Conservation (phyloP, 2,797 vertebrate genomes). For the Hemitrygon akajei region DNA sequence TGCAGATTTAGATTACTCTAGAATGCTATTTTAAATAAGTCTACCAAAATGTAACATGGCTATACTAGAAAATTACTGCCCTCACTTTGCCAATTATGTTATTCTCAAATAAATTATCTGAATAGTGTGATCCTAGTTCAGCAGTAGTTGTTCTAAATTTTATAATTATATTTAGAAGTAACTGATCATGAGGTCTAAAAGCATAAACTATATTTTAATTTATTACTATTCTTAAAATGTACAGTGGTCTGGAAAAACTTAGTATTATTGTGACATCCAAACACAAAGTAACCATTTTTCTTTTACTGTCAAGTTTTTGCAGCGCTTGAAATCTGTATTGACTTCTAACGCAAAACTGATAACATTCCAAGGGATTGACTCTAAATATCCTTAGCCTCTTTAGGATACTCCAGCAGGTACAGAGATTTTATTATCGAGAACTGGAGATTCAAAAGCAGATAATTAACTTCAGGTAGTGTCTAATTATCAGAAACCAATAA, state of each 20-base stretch:
- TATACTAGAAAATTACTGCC: background rate
- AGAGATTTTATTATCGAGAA: background rate
- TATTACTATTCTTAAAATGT: background rate
- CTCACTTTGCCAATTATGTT: background rate
- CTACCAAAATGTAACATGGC: background rate
- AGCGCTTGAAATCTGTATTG: background rate
- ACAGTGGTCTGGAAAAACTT: background rate
- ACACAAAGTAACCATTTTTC: background rate
- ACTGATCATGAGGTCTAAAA: background rate
- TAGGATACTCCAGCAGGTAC: background rate
- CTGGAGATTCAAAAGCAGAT: constrained; percentile 30
- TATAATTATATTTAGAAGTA: background rate
- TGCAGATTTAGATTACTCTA: background rate
- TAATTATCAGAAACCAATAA: constrained; percentile 30
- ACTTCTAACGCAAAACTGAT: background rate
- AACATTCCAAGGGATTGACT: constrained; percentile 5
- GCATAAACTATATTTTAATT: background rate
- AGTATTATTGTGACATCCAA: background rate
- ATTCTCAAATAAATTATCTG: background rate
- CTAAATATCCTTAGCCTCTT: background rate
- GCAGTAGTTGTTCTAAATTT: background rate
- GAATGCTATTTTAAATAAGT: no score
- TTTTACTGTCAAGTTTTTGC: background rate
- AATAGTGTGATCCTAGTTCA: background rate
- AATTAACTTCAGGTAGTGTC: constrained; percentile 26